Conservation (phyloP, 2,797 vertebrate species). For the Malurus leucopterus region DNA sequence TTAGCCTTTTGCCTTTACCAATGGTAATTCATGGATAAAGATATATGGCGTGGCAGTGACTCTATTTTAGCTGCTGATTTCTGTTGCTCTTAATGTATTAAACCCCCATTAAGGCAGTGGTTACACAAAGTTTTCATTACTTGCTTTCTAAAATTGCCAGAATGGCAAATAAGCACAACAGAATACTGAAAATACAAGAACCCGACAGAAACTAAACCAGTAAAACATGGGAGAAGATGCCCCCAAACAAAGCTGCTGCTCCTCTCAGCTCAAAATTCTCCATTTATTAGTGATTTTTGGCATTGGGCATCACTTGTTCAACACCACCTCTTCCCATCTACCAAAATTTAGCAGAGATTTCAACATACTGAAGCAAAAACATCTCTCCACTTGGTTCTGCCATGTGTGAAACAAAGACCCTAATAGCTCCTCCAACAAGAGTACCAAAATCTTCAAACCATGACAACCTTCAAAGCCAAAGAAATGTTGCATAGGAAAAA, state of each 20-base stretch:
- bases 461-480: neutral
- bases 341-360: neutral
- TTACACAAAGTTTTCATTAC: neutral
- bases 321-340: neutral
- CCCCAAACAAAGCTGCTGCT: neutral
- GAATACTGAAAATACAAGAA: neutral
- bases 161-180: neutral
- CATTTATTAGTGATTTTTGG: neutral
- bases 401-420: neutral
- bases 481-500: neutral
- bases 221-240: neutral
- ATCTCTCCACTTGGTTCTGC: neutral
- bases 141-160: neutral
- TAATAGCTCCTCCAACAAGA: neutral
- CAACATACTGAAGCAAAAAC: neutral
- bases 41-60: neutral
- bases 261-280: neutral
- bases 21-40: conserved; percentile 18
- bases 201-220: neutral
- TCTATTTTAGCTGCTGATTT: neutral
- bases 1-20: conserved; percentile 20
- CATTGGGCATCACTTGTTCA: neutral
- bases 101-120: neutral
- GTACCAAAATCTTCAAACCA: neutral
- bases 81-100: neutral